phyloP scores from a whole-genome alignment of 2,888 invertebrate species.

The Anodontia alba region DNA sequence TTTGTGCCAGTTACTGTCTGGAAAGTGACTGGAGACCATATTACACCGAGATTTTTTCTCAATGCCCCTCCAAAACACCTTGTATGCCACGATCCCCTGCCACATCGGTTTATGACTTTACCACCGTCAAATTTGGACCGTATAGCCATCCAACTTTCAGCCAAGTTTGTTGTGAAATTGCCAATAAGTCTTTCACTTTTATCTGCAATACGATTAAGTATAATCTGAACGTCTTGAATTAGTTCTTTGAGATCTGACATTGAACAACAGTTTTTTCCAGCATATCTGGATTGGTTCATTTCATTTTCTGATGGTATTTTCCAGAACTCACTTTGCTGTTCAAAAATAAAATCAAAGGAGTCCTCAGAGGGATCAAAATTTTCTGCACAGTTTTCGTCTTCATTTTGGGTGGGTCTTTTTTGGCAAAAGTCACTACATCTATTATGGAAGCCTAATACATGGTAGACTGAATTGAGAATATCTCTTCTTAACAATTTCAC shows the following conservation, averaged over 20 bases:
- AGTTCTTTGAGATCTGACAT: too few relatives aligned
- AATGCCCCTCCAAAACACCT: conserved; percentile 53
- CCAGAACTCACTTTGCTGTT: too few relatives aligned
- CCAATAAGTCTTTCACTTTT: too few relatives aligned
- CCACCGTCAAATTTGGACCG: conserved; percentile 47
- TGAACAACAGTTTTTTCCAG: conserved; percentile 10
- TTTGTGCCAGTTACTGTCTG: too few relatives aligned
- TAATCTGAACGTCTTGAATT: too few relatives aligned
- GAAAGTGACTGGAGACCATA: conserved; percentile 32
- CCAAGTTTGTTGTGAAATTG: too few relatives aligned
- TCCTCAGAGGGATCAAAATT: neutral
- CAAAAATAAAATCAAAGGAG: too few relatives aligned
- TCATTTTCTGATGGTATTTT: too few relatives aligned
- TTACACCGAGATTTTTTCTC: conserved; percentile 36
- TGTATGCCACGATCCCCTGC: conserved; percentile 39
- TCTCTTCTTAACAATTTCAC: neutral
- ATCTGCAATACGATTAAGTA: too few relatives aligned
- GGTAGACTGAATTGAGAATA: neutral
- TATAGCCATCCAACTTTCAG: conserved; percentile 49
- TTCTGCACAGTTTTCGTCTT: neutral
- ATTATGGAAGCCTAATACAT: neutral
- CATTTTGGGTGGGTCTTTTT: too few relatives aligned
- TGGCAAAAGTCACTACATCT: too few relatives aligned
- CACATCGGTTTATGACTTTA: too few relatives aligned
- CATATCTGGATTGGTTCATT: neutral